Evolutionary conservation across 2,888 invertebrate species (phyloP).

Genomic region (Panopea generosa): DNA sequence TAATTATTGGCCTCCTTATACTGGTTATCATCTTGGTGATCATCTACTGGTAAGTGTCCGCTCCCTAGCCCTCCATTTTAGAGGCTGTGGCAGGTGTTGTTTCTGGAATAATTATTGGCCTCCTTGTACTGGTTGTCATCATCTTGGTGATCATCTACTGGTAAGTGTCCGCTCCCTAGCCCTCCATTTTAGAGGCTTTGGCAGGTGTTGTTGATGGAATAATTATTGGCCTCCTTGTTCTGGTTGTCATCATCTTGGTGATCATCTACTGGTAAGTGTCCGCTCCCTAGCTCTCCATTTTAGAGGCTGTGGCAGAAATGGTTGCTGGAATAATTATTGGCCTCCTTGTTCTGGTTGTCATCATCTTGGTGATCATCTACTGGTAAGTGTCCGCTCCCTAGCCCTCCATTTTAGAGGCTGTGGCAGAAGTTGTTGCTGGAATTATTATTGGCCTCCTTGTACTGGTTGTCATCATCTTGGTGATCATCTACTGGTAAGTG

Average conservation of each 20-base stretch:
- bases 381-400: slow-evolving; percentile 64
- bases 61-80: too few species aligned
- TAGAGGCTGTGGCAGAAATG: slow-evolving; percentile 56
- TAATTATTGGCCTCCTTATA: slow-evolving; percentile 56
- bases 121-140: too few species aligned
- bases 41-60: slow-evolving; percentile 66
- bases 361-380: slow-evolving; percentile 66
- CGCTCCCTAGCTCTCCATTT: too few species aligned
- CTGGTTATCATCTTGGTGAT: slow-evolving; percentile 64
- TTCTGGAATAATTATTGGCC: too few species aligned
- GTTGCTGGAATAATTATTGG: slow-evolving; percentile 59
- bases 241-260: slow-evolving; percentile 61
- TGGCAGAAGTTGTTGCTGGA: too few species aligned
- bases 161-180: too few species aligned
- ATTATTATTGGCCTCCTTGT: too few species aligned
- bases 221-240: slow-evolving; percentile 54
- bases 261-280: slow-evolving; percentile 69
- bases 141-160: too few species aligned
- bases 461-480: slow-evolving; percentile 59
- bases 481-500: slow-evolving; percentile 69
- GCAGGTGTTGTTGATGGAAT: slow-evolving; percentile 60
- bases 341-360: slow-evolving; percentile 51
- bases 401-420: too few species aligned
- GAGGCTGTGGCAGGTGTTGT: too few species aligned
- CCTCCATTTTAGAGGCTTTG: too few species aligned